A percentile compares a stretch with the other conserved stretches of the same genome.
Evolutionary conservation across 53 echinoderm and acorn worm genomes (phyloP).

Genomic region (Holothuria leucospilota): DNA sequence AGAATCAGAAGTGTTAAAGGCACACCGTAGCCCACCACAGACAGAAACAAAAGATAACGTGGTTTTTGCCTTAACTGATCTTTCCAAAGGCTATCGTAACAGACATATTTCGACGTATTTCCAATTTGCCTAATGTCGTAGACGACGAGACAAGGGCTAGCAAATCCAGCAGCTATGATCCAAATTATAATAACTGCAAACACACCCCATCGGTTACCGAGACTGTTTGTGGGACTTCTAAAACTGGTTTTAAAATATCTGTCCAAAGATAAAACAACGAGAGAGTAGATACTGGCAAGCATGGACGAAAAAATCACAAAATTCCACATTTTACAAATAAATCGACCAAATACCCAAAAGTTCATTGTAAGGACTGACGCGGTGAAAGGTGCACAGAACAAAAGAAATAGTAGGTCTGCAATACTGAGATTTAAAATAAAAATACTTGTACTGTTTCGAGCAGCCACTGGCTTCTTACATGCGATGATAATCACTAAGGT

Average conservation of each 20-base stretch:
- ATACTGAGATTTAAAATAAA: conserved; percentile 83
- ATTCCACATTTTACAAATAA: conserved; percentile 74
- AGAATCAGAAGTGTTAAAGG: conserved; percentile 69
- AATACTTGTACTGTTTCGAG: conserved; percentile 78
- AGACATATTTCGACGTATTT: conserved; percentile 28
- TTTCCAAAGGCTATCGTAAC: conserved; percentile 45
- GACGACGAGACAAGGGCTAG: conserved; percentile 71
- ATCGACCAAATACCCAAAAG: conserved; percentile 76
- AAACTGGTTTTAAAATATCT: conserved; percentile 80
- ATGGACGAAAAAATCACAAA: conserved; percentile 74
- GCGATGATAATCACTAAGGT: conserved; percentile 77
- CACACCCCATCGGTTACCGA: conserved; percentile 59
- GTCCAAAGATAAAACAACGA: conserved; percentile 89
- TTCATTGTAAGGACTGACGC: conserved; percentile 68
- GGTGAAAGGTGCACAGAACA: conserved; percentile 76
- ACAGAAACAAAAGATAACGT: conserved; percentile 54
- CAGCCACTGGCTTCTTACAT: conserved; percentile 66
- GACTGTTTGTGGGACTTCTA: conserved; percentile 63
- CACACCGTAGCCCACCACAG: conserved; percentile 67
- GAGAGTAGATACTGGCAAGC: conserved; percentile 84
- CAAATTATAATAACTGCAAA: conserved; percentile 62
- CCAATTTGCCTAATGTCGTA: conserved; percentile 2
- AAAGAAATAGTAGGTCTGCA: conserved; percentile 77
- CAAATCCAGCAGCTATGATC: conserved; percentile 58
- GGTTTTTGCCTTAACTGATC: conserved; percentile 14